Conservation (phyloP, 2,113 vertebrate species). For the Balaeniceps rex region DNA sequence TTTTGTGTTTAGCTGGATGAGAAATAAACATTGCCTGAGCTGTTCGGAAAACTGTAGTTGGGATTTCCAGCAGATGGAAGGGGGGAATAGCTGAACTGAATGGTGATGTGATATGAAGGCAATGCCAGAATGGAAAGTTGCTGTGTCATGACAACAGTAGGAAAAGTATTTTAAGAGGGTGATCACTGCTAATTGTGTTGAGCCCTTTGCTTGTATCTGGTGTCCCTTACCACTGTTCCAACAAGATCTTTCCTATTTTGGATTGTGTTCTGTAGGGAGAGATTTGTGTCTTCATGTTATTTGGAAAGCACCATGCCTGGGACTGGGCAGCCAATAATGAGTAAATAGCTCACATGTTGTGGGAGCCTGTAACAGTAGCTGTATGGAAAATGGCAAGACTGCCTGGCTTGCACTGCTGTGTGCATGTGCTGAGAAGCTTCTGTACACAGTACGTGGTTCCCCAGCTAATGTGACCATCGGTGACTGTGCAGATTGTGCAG, state of each 20-base stretch:
- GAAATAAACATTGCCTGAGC: background rate
- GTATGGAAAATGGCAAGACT: background rate
- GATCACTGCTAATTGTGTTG: background rate
- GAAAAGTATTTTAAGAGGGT: background rate
- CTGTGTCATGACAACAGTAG: background rate
- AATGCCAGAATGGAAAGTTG: background rate
- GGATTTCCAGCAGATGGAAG: background rate
- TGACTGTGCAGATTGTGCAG: background rate
- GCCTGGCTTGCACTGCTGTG: background rate
- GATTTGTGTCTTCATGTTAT: background rate
- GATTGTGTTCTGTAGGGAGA: background rate
- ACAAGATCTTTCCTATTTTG: slow-evolving; percentile 23
- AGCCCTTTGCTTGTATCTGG: background rate
- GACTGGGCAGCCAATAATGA: background rate
- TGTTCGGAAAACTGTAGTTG: background rate
- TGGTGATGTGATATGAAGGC: background rate
- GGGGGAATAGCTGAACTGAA: background rate
- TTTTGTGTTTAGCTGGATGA: background rate
- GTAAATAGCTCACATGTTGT: background rate
- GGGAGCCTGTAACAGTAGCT: slow-evolving; percentile 13
- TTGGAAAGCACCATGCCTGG: background rate
- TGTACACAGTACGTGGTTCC: background rate
- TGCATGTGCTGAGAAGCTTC: background rate
- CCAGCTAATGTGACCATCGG: background rate
- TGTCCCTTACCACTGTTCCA: background rate